Percentiles rank a stretch among this genome's conserved stretches.
Conservation (phyloP, 1,140 invertebrate genomes). For the Euborellia annulipes region DNA sequence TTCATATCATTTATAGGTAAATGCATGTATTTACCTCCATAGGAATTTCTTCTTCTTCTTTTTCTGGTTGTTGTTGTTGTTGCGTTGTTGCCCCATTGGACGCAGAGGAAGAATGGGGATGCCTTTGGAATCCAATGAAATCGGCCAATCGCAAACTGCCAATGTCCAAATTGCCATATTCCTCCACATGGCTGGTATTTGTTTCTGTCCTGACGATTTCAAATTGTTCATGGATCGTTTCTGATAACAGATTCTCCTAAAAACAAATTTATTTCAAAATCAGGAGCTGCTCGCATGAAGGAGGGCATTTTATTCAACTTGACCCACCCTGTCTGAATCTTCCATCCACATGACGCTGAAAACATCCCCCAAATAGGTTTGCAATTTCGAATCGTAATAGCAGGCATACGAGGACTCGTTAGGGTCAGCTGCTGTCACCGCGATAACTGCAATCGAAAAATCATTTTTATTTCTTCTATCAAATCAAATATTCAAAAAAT, state of each 20-base stretch:
- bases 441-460: slow-evolving; percentile 34
- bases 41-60: too few relatives aligned
- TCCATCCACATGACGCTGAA: slow-evolving; percentile 54
- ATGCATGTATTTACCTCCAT: too few relatives aligned
- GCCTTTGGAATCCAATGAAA: slow-evolving; percentile 23
- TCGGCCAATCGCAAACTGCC: slow-evolving; percentile 24
- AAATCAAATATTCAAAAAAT: background rate
- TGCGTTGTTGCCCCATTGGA: too few relatives aligned
- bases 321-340: slow-evolving; percentile 38
- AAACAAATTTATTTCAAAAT: slow-evolving; percentile 10
- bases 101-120: too few relatives aligned
- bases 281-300: too few relatives aligned
- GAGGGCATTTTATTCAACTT: too few relatives aligned
- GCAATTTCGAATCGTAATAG: slow-evolving; percentile 33
- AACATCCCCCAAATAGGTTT: slow-evolving; percentile 41
- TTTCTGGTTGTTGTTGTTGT: too few relatives aligned
- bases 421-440: slow-evolving; percentile 44
- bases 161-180: slow-evolving; percentile 37
- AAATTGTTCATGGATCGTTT: slow-evolving; percentile 40
- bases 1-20: too few relatives aligned
- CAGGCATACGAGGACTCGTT: slow-evolving; percentile 43
- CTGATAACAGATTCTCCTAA: slow-evolving; percentile 33
- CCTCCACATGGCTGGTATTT: slow-evolving; percentile 40
- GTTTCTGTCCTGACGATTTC: slow-evolving; percentile 38
- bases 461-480: slow-evolving; percentile 6